phyloP scores from a whole-genome alignment of 2,888 invertebrate genomes.

The Cephus pulcher region DNA sequence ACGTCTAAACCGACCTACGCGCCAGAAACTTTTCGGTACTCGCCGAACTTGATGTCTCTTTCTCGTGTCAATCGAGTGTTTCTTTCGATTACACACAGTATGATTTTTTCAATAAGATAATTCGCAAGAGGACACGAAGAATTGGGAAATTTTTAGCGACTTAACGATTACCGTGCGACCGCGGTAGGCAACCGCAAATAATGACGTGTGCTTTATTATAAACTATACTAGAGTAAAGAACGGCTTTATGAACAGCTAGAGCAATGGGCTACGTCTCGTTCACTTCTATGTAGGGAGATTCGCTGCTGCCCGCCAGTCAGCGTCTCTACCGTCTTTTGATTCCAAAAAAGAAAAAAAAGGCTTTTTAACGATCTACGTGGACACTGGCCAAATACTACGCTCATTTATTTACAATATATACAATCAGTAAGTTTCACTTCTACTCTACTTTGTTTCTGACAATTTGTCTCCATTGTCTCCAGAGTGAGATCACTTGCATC shows the following conservation, averaged over 20 bases:
- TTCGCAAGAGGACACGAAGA: neutral
- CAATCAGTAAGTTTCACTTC: slow-evolving; percentile 5
- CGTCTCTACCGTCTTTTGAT: neutral
- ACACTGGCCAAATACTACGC: slow-evolving; percentile 2
- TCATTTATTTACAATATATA: slow-evolving; percentile 19
- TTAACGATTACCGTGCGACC: neutral
- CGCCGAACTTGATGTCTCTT: neutral
- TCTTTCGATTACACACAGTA: neutral
- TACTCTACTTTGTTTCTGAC: neutral
- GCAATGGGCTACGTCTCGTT: slow-evolving; percentile 22
- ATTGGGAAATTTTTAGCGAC: neutral
- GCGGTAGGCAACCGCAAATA: neutral
- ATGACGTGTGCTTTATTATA: slow-evolving; percentile 21
- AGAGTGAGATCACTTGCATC: too few species aligned
- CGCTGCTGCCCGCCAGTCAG: neutral
- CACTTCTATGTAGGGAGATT: slow-evolving; percentile 24
- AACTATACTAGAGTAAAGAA: slow-evolving; percentile 15
- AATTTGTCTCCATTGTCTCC: too few species aligned
- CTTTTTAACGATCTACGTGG: neutral
- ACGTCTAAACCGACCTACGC: neutral
- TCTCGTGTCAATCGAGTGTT: neutral
- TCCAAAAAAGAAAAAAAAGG: too few species aligned
- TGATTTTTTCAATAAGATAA: neutral
- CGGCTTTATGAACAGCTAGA: slow-evolving; percentile 21
- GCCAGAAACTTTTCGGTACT: neutral